A percentile compares a stretch with the other conserved stretches of the same genome.
Evolutionary conservation across 2,888 invertebrate genomes (phyloP).

Genomic region (Glaucopsyche alexis): DNA sequence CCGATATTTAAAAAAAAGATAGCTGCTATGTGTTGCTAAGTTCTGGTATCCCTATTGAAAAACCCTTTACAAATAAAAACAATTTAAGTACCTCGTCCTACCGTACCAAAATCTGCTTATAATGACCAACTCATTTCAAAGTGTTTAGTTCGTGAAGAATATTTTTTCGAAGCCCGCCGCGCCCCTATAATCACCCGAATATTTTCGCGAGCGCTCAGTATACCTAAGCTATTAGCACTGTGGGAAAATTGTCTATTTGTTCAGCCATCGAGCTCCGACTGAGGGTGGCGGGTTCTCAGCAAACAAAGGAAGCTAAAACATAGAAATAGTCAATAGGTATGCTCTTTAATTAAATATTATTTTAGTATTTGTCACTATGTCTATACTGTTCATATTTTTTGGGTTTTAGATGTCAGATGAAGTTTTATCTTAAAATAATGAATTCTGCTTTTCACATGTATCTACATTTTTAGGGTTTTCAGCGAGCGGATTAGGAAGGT

Average conservation of each 20-base stretch:
- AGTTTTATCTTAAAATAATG: no score
- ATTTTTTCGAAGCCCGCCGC: constrained; percentile 7
- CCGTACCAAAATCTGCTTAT: no score
- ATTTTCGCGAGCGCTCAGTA: constrained; percentile 23
- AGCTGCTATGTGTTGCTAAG: no score
- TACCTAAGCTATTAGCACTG: constrained; percentile 52
- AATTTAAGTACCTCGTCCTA: no score
- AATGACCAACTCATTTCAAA: background rate
- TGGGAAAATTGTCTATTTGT: constrained; percentile 60
- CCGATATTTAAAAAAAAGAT: no score
- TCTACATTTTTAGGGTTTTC: no score
- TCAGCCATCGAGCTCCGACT: constrained; percentile 48
- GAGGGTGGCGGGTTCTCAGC: constrained; percentile 33
- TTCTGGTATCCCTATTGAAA: no score
- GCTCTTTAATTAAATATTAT: constrained; percentile 16
- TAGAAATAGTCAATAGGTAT: background rate
- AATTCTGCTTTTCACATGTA: no score
- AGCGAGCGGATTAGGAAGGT: no score
- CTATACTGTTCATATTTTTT: background rate
- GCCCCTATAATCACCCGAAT: constrained; percentile 30
- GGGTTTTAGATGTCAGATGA: no score
- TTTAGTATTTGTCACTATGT: background rate
- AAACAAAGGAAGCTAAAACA: constrained; percentile 31
- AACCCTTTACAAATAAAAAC: no score
- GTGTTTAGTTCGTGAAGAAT: background rate